Evolutionary conservation across 2,888 invertebrate genomes (phyloP).

Genomic region (Agrochola lychnidis): DNA sequence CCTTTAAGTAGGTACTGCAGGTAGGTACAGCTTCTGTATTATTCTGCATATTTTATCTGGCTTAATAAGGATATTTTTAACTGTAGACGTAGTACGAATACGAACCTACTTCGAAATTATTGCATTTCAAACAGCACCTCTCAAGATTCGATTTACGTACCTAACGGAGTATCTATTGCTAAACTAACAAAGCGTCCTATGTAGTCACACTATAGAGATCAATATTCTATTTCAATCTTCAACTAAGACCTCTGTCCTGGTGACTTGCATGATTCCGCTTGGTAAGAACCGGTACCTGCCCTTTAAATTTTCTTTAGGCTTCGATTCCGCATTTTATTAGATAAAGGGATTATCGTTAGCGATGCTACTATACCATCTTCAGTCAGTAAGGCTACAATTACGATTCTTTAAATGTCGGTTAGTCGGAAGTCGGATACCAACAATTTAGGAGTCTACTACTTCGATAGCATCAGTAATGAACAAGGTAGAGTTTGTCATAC

Average conservation of each 20-base stretch:
- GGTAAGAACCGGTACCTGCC: conserved; percentile 21
- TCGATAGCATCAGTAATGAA: conserved; percentile 37
- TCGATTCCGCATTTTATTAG: conserved; percentile 46
- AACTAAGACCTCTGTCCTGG: conserved; percentile 7
- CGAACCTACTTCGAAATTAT: not conserved
- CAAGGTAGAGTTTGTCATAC: conserved; percentile 20
- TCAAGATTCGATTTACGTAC: conserved; percentile 1
- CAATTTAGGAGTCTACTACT: conserved; percentile 31
- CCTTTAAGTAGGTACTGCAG: not conserved
- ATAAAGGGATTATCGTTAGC: conserved; percentile 2
- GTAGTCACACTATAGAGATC: conserved; percentile 21
- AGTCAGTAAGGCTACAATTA: conserved; percentile 47
- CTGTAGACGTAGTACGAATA: not conserved
- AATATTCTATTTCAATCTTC: conserved; percentile 12
- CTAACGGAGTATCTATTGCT: not conserved
- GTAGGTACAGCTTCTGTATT: not conserved
- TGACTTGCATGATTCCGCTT: conserved; percentile 20
- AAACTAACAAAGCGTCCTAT: conserved; percentile 15
- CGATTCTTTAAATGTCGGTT: conserved; percentile 15
- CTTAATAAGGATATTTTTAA: not conserved
- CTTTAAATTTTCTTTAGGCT: conserved; percentile 4
- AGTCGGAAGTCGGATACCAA: conserved; percentile 42
- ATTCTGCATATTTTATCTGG: not conserved
- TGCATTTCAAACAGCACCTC: not conserved
- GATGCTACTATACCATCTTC: conserved; percentile 49